Evolutionary conservation across 2,797 vertebrate genomes (phyloP), one percentile per base, ranked within the genome.

Genomic region (Amblyopsis hoosieri): DNA sequence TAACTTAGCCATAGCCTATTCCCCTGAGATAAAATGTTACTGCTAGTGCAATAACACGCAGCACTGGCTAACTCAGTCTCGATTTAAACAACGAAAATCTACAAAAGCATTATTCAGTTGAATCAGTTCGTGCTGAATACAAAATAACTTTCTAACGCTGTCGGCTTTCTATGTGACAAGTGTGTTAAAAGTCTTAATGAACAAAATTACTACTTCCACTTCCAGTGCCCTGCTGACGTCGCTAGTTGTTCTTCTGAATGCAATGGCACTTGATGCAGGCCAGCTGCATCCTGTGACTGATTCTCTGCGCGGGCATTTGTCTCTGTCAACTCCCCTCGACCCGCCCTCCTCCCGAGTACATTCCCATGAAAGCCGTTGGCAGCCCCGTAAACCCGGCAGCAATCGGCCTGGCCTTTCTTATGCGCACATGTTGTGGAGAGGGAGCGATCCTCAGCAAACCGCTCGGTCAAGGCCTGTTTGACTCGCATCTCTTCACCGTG

Each of bases 201-300:
- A 62, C 46, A 64, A 47, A 77, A 77, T 53, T 60, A 66, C 74
- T 53, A 83, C 60, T 57, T 66, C 19, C 53, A 83, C 60, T 57
- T 66, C 19, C 48, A 61, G 56, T 58, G 79, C 81, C 72, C 63
- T 37, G 31, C 52, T 29, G 54, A 57, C 47, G 76, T 76, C 82
- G 75, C 83, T 73, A 77, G 85, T 80, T 85, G 75, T 86, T 79
- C 61, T 76, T 82, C 72, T 90, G 88, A 91, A 87, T 87, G 86
- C 82, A 83, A 86, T 79, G 85, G 89, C 81, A 67, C 84, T 92
- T 87, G 87, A 91, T 86, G 80, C 60, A 61, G 67, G 75, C 88
- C 92, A 93, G 91, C 91, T 93, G 92, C 89, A 90, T 90, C 90
- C 87, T 89, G 86, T 74, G 90, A 90, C 89, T 80, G 45, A 64